Conservation (phyloP, 2,113 vertebrate genomes). For the Sclerurus mexicanus region DNA sequence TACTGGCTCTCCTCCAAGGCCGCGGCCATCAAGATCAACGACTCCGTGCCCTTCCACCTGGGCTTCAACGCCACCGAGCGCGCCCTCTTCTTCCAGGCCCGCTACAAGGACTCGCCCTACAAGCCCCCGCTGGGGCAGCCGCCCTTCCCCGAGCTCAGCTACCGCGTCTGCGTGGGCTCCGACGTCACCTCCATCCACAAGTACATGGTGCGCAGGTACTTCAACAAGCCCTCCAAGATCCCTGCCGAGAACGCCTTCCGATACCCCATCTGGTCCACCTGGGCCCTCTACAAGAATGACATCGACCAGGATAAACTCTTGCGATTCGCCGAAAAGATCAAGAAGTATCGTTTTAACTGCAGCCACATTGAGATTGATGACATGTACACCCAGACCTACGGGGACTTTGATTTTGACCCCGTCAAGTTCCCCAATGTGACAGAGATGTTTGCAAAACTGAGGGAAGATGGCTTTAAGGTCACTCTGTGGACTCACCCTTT, state of each 20-base stretch:
- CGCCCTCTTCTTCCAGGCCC: slow-evolving; percentile 87
- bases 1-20: slow-evolving; percentile 98
- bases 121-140: slow-evolving; percentile 79
- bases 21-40: slow-evolving; percentile 92
- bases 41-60: slow-evolving; percentile 94
- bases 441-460: slow-evolving; percentile 26
- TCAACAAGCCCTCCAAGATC: slow-evolving; percentile 52
- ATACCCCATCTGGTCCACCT: slow-evolving; percentile 34
- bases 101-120: slow-evolving; percentile 90
- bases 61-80: slow-evolving; percentile 93
- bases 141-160: slow-evolving; percentile 90
- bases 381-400: slow-evolving; percentile 20
- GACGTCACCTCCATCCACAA: slow-evolving; percentile 45
- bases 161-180: slow-evolving; percentile 75
- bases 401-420: slow-evolving; percentile 20
- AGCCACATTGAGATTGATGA: slow-evolving; percentile 41
- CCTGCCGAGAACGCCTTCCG: slow-evolving; percentile 1
- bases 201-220: slow-evolving; percentile 51
- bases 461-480: slow-evolving; percentile 22
- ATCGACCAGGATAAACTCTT: not conserved
- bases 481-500: not conserved
- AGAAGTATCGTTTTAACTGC: not conserved
- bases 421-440: not conserved
- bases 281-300: slow-evolving; percentile 22
- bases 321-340: fast-evolving